Evolutionary conservation across 2,797 vertebrate species (phyloP), one percentile per base, ranked within the genome.

Genomic region (Masticophis lateralis): DNA sequence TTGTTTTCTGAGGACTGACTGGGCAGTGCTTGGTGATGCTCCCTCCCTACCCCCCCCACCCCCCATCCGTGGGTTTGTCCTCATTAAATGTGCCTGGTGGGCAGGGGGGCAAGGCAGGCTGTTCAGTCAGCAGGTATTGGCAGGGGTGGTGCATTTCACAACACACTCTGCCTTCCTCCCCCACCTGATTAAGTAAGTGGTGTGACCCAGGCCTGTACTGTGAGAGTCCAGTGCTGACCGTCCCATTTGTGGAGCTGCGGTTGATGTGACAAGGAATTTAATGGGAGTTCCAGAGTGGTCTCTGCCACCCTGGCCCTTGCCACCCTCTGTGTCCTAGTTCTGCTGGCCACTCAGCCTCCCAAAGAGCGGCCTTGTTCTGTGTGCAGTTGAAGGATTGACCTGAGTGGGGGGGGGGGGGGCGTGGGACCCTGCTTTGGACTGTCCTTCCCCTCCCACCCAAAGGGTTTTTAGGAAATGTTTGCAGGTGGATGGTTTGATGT

Each of bases 401-500:
- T 37, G 32, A 22, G 32, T 0, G 1, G 37, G 37, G 32, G 1
- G 61, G 20, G 27, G 32, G 3, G 32, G 7, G 7, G 1, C 22
- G 3, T 22, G 74, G 74, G 18, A 22, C 37, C 37, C 74, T 22
- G 37, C 9, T 22, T 83, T 83, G 37, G 20, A 47, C 20, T 43
- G 37, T 22, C 7, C 18, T 37, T 9, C 32, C 3, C 32, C 37
- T 5, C 7, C 12, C 37, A 12, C 32, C 12, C 66, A 22, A 51
- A 79, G 74, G 20, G 10, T 25, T 47, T 79, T 83, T 47, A 83
- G 74, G 37, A 5, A 25, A 83, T 2, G 22, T 12, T 83, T 83
- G 22, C 16, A 83, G 37, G 10, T 10, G 37, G 57, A 16, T 1
- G 18, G 37, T 11, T 83, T 83, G 43, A 5, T 25, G 11, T 47